Percentiles rank a stretch among this genome's conserved stretches.
These are phyloP conservation scores for Eutrigla gurnardus DNA, from an alignment of 2,797 vertebrate species.

Conservation along the genomic window DNA sequence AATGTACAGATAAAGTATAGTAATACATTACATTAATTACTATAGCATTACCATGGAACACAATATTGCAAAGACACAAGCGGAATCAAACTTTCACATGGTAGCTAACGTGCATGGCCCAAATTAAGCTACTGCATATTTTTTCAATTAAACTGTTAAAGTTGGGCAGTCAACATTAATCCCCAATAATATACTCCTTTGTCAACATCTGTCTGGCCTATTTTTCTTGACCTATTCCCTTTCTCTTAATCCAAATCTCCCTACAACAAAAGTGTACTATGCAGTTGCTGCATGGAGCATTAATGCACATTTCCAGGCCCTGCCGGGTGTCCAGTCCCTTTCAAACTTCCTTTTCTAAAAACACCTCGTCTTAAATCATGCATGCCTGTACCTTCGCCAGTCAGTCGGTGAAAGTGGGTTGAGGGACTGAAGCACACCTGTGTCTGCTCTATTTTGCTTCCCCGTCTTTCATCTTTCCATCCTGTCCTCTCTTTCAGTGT, in stretches of 20 bases:
- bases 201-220: slow-evolving; percentile 22
- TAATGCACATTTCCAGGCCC: slow-evolving; percentile 25
- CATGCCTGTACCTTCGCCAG: slow-evolving; percentile 58
- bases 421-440: slow-evolving; percentile 47
- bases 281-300: slow-evolving; percentile 40
- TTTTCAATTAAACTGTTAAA: slow-evolving; percentile 3
- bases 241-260: slow-evolving; percentile 22
- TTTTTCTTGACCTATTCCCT: slow-evolving; percentile 36
- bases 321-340: slow-evolving; percentile 16
- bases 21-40: neutral
- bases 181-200: slow-evolving; percentile 5
- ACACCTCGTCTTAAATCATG: slow-evolving; percentile 67
- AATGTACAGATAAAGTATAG: neutral
- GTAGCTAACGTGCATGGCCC: no score
- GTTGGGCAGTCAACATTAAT: neutral
- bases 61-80: no score
- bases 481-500: slow-evolving; percentile 12
- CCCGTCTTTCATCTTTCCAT: slow-evolving; percentile 22
- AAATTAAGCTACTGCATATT: no score
- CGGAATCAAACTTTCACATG: neutral
- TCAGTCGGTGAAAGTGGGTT: slow-evolving; percentile 43
- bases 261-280: slow-evolving; percentile 32
- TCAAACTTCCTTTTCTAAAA: slow-evolving; percentile 58
- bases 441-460: slow-evolving; percentile 36
- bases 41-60: neutral